A percentile compares a stretch with the other conserved stretches of the same genome.
phyloP scores from a whole-genome alignment of 30 jellyfish, hydroid and myxozoan genomes.

The Turritopsis dohrnii region DNA sequence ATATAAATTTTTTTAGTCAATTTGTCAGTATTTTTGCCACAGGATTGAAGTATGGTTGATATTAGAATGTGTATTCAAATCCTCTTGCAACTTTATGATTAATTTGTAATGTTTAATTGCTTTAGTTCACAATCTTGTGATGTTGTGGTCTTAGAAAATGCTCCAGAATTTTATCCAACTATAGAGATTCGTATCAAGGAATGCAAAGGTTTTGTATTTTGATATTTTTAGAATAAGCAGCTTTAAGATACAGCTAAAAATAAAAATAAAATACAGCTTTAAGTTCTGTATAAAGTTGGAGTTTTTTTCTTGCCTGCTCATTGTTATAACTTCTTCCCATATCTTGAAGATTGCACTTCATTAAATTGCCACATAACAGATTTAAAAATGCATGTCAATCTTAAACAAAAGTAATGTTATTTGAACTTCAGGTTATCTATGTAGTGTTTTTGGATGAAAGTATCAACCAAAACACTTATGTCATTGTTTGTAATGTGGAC shows the following conservation, averaged over 20 bases:
- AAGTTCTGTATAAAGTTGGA: too few species aligned
- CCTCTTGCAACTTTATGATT: neutral
- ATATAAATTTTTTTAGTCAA: neutral
- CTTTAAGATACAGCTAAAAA: neutral
- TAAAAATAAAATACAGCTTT: too few species aligned
- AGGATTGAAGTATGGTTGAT: neutral
- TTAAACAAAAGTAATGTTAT: too few species aligned
- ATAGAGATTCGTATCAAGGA: conserved; percentile 65
- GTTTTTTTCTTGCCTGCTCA: too few species aligned
- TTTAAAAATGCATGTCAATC: too few species aligned
- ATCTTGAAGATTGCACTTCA: too few species aligned
- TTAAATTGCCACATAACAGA: too few species aligned
- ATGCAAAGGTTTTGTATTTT: conserved; percentile 54
- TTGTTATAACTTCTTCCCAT: too few species aligned
- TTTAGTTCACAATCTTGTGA: conserved; percentile 52
- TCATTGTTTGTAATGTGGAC: too few species aligned
- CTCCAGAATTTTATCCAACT: conserved; percentile 56
- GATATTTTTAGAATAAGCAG: neutral
- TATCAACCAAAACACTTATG: too few species aligned
- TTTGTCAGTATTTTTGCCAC: neutral
- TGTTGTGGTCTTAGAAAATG: conserved; percentile 63
- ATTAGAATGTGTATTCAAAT: neutral
- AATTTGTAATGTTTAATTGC: neutral
- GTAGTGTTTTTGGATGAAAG: too few species aligned
- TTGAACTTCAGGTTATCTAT: too few species aligned